Base-by-base conservation (phyloP, 2,888 invertebrate genomes). In the Gibbula magus region DNA sequence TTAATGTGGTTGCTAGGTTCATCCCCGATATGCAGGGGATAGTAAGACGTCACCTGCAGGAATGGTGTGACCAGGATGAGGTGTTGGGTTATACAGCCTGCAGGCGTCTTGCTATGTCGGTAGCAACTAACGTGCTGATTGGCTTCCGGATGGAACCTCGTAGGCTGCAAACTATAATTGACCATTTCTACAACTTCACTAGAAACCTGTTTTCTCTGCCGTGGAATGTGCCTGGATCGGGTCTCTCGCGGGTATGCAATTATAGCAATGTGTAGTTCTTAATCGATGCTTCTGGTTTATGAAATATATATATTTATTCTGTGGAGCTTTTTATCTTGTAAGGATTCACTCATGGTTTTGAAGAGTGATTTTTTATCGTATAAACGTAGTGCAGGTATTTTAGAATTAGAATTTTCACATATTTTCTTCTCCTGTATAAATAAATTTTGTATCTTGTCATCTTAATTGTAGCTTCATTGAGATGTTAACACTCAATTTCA, bases 191-290 rank as follows among this genome's bases (percentile, higher is more conserved):
- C 22, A 78, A n/a, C 18, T 35, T 78, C 35, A 67, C 53, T 8
- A 35, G 39, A 29, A 67, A 66, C 20, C 16, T 67, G 18, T 78
- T 78, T 52, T 51, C 67, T 32, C 25, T 78, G n/a, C 78, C 78
- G 51, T 32, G 67, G 22, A 25, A 78, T 53, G 18, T 66, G 1
- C 78, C 78, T n/a, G 78, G 78, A 13, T 70, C 70, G 52, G 53
- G 53, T 13, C 52, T 78, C 51, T n/a, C 67, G 25, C n/a, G 70
- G 78, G 78, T 78, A 52, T n/a, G 10, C 18, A 25, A 10, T 8
- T n/a, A 61, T 13, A 10, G n/a, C n/a, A n/a, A n/a, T n/a, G n/a
- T n/a, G n/a, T n/a, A n/a, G n/a, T n/a, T n/a, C n/a, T n/a, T n/a
- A n/a, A n/a, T n/a, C n/a, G n/a, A n/a, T n/a, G n/a, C n/a, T n/a